Evolutionary conservation across 2,113 vertebrate genomes (phyloP).

Genomic region (Lophura nycthemera): DNA sequence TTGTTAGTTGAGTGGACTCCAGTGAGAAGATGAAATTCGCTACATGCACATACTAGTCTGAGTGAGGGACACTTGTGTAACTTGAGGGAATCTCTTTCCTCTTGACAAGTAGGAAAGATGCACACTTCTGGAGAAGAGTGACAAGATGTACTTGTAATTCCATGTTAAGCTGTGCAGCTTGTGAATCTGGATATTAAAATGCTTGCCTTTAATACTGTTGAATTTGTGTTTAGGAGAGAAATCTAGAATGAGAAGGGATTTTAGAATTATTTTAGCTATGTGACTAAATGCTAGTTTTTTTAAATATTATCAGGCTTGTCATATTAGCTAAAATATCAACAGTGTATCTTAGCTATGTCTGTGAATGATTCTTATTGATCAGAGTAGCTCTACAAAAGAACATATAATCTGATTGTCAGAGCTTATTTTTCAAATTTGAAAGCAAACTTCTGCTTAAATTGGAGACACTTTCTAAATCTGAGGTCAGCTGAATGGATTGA

Average conservation of each 20-base stretch:
- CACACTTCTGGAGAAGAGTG: neutral
- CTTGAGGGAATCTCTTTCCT: neutral
- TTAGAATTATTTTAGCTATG: neutral
- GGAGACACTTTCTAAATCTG: neutral
- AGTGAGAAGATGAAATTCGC: neutral
- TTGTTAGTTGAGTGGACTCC: neutral
- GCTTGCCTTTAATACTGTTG: neutral
- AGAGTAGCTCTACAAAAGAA: neutral
- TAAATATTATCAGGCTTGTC: neutral
- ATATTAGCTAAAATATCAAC: neutral
- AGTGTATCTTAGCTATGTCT: neutral
- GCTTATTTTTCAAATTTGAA: neutral
- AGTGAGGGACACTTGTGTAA: neutral
- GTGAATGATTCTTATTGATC: neutral
- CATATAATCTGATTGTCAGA: neutral
- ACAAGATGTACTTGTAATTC: neutral
- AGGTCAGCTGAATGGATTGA: neutral
- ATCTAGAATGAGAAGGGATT: neutral
- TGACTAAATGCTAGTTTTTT: neutral
- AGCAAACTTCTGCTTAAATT: neutral
- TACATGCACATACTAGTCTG: neutral
- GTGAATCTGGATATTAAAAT: neutral
- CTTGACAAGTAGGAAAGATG: neutral
- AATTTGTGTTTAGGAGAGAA: constrained; percentile 35
- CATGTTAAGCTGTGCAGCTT: neutral